Conservation (phyloP, 2,113 vertebrate genomes). For the Oxyruncus cristatus region DNA sequence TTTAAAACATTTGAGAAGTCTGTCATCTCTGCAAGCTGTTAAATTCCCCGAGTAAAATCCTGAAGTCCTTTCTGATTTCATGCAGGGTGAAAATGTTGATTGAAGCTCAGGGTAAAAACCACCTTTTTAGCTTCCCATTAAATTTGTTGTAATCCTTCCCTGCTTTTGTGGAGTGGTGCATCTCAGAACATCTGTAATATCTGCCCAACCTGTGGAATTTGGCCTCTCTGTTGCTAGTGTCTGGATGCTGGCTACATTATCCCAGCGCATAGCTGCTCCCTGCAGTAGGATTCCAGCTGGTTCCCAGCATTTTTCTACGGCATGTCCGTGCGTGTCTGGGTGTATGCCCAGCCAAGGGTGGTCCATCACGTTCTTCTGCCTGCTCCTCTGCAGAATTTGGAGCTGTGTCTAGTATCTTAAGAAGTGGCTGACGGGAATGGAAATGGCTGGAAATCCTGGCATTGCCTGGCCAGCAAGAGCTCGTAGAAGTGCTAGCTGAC, state of each 20-base stretch:
- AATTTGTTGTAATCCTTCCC: background rate
- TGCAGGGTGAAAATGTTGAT: background rate
- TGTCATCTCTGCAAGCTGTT: conserved; percentile 38
- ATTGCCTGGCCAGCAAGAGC: background rate
- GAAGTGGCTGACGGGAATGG: background rate
- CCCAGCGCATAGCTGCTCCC: background rate
- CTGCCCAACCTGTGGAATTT: background rate
- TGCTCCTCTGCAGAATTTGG: background rate
- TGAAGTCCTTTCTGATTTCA: conserved; percentile 23
- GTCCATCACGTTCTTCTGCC: background rate
- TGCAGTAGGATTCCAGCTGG: background rate
- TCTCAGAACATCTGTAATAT: background rate
- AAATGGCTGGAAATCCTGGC: background rate
- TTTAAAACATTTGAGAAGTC: conserved; percentile 36
- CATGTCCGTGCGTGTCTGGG: accelerated
- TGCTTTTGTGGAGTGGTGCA: background rate
- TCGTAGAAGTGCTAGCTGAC: background rate
- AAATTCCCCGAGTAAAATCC: background rate
- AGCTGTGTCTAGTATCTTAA: background rate
- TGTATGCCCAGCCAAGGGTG: background rate
- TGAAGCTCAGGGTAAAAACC: background rate
- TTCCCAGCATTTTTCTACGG: background rate
- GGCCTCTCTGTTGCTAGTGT: background rate
- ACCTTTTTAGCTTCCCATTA: background rate
- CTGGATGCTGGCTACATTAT: accelerated